Conservation (phyloP, 2,797 vertebrate species). For the Liasis olivaceus region DNA sequence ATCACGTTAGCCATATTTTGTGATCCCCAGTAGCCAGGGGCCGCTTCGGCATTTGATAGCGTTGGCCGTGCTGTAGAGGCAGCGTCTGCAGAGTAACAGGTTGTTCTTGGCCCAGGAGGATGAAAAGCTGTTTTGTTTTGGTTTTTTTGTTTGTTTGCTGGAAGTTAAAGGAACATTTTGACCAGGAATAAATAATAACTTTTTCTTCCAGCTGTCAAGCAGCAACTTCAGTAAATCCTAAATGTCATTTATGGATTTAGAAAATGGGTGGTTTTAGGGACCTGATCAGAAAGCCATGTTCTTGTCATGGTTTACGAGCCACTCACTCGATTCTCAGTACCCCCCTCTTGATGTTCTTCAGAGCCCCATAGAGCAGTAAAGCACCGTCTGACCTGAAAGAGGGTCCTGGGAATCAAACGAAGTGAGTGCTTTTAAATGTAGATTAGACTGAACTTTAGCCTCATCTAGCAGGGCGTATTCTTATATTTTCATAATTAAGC, state of each 20-base stretch:
- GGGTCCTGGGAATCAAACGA: not conserved
- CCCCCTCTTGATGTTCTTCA: constrained; percentile 47
- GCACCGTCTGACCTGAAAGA: not conserved
- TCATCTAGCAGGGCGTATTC: not conserved
- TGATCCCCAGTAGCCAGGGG: constrained; percentile 17
- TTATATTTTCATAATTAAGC: not conserved
- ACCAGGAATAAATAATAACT: constrained; percentile 67
- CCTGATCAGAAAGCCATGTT: constrained; percentile 59
- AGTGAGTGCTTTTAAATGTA: not conserved
- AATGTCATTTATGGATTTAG: constrained; percentile 66
- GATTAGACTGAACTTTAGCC: not conserved
- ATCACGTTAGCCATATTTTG: constrained; percentile 55
- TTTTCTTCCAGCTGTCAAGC: constrained; percentile 50
- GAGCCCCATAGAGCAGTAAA: constrained; percentile 36
- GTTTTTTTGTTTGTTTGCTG: not conserved
- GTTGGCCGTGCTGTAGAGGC: constrained; percentile 13
- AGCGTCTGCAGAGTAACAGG: constrained; percentile 31
- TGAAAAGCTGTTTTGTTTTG: not conserved
- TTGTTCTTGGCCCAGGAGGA: constrained; percentile 36
- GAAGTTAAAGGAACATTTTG: constrained; percentile 52
- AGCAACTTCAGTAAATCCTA: constrained; percentile 60
- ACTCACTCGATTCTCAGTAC: constrained; percentile 51
- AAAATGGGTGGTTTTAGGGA: constrained; percentile 53
- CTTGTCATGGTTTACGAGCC: constrained; percentile 65
- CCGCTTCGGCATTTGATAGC: constrained; percentile 22